A percentile compares a stretch with the other conserved stretches of the same genome.
Evolutionary conservation across 2,797 vertebrate species (phyloP).

Genomic region (Diplodus sargus): DNA sequence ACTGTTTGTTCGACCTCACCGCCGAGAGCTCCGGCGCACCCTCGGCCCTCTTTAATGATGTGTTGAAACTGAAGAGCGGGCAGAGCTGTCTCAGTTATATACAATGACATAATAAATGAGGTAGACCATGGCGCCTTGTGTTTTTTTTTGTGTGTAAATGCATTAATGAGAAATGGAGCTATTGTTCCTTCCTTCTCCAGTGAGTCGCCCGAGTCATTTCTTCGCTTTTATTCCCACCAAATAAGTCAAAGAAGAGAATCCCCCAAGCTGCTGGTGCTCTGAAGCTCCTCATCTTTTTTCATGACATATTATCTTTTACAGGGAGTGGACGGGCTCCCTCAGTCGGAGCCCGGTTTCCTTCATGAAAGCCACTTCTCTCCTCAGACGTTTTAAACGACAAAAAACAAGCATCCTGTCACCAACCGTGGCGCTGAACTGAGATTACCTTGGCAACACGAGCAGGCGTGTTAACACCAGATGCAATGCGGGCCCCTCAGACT

Average conservation of each 20-base stretch:
- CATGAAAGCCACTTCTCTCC: conserved; percentile 50
- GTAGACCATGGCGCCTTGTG: conserved; percentile 13
- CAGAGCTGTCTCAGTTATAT: conserved; percentile 50
- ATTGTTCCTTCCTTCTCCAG: conserved; percentile 25
- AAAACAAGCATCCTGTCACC: conserved; percentile 64
- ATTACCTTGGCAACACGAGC: conserved; percentile 61
- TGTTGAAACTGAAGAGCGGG: conserved; percentile 42
- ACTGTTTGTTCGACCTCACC: conserved; percentile 28
- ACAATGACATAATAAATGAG: conserved; percentile 62
- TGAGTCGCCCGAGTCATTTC: conserved; percentile 19
- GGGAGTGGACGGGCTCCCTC: conserved; percentile 45
- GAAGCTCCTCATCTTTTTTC: conserved; percentile 56
- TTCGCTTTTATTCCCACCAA: conserved; percentile 31
- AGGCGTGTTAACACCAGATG: conserved; percentile 54
- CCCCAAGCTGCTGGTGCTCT: conserved; percentile 22
- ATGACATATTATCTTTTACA: conserved; percentile 49
- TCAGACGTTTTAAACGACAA: conserved; percentile 59
- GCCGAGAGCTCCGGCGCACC: background rate
- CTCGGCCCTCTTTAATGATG: conserved; percentile 53
- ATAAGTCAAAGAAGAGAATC: conserved; percentile 23
- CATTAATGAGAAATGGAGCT: conserved; percentile 47
- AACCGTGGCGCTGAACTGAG: conserved; percentile 49
- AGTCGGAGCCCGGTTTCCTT: conserved; percentile 49
- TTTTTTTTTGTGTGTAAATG: conserved; percentile 42
- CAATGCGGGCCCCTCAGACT: conserved; percentile 52